phyloP scores from a whole-genome alignment of 2,113 vertebrate genomes.

The Prinia subflava region DNA sequence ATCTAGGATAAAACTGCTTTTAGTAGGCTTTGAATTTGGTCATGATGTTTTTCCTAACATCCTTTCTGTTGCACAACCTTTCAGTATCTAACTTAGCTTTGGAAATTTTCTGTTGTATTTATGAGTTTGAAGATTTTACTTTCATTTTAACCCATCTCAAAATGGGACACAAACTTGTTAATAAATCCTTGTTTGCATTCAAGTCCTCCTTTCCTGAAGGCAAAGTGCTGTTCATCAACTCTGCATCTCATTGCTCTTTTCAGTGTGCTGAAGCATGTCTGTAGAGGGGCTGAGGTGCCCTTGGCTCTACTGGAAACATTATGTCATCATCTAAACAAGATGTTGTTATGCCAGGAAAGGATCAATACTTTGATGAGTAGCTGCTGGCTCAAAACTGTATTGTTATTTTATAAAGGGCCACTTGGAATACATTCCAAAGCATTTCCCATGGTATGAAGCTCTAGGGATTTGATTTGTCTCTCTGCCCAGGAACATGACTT shows the following conservation, averaged over 20 bases:
- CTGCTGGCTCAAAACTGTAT: background rate
- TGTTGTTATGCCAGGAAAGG: background rate
- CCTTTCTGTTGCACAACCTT: background rate
- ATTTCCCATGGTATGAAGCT: background rate
- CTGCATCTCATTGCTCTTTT: background rate
- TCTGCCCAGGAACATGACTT: background rate
- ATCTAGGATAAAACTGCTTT: background rate
- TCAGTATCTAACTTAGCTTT: background rate
- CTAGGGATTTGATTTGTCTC: background rate
- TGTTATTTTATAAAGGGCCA: background rate
- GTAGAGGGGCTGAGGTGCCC: background rate
- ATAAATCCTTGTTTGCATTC: background rate
- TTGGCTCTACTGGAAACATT: background rate
- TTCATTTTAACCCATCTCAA: background rate
- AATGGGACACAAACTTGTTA: background rate
- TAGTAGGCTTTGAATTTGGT: background rate
- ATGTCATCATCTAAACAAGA: background rate
- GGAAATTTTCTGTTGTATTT: background rate
- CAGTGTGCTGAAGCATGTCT: background rate
- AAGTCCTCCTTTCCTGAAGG: background rate
- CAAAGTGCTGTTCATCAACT: background rate
- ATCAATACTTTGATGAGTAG: slow-evolving; percentile 27
- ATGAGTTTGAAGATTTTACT: background rate
- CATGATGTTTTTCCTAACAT: background rate
- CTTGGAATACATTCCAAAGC: slow-evolving; percentile 15